Conservation (phyloP, 2,888 invertebrate species). For the Hirtodrosophila alboralis region DNA sequence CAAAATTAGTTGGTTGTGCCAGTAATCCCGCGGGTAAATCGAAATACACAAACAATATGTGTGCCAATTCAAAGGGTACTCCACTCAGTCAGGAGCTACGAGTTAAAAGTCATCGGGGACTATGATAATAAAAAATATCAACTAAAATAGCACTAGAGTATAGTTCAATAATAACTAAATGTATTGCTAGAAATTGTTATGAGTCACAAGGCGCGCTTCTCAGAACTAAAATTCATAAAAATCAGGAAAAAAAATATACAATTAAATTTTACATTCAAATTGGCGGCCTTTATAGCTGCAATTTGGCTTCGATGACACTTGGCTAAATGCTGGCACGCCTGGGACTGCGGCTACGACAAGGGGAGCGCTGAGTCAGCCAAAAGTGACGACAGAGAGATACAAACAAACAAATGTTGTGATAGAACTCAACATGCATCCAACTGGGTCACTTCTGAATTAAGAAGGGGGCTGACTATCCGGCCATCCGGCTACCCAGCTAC, state of each 20-base stretch:
- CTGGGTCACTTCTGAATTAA: slow-evolving; percentile 66
- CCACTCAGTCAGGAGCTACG: slow-evolving; percentile 1
- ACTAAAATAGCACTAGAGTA: no score
- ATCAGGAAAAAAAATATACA: slow-evolving; percentile 53
- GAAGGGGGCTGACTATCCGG: slow-evolving; percentile 9
- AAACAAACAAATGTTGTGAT: slow-evolving; percentile 48
- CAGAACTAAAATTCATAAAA: slow-evolving; percentile 20
- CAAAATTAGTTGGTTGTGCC: slow-evolving; percentile 40
- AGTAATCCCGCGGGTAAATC: slow-evolving; percentile 4
- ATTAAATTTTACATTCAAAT: slow-evolving; percentile 53
- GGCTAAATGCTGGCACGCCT: slow-evolving; percentile 44
- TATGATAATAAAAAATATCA: slow-evolving; percentile 21
- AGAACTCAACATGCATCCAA: slow-evolving; percentile 53
- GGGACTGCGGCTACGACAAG: background rate
- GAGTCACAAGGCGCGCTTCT: slow-evolving; percentile 32
- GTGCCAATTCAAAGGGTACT: slow-evolving; percentile 45
- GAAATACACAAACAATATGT: slow-evolving; percentile 32
- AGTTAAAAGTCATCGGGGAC: slow-evolving; percentile 1
- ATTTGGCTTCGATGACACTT: slow-evolving; percentile 54
- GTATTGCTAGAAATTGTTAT: slow-evolving; percentile 13
- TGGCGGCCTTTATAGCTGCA: slow-evolving; percentile 26
- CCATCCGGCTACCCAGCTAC: background rate
- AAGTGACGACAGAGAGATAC: slow-evolving; percentile 55
- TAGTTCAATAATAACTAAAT: slow-evolving; percentile 11
- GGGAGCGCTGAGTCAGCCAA: slow-evolving; percentile 52